A percentile compares a stretch with the other conserved stretches of the same genome.
Conservation (phyloP, 2,888 invertebrate species). For the Drosophila nigritarsus region DNA sequence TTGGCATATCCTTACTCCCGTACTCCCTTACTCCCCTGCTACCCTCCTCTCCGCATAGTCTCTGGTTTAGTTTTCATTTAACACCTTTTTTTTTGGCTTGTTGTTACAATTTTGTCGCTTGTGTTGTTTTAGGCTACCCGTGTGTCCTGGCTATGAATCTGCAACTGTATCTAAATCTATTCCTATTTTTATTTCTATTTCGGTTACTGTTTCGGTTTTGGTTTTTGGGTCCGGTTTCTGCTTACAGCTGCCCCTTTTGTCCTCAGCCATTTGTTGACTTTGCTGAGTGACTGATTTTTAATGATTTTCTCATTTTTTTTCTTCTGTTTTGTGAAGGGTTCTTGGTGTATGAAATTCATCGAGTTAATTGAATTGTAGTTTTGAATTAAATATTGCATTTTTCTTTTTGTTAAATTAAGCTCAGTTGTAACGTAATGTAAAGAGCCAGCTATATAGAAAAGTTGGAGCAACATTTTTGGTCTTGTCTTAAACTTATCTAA, state of each 20-base stretch:
- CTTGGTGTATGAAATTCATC: slow-evolving; percentile 9
- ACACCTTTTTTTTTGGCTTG: slow-evolving; percentile 64
- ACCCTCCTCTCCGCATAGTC: not conserved
- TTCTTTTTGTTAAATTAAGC: too few species aligned
- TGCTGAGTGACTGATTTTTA: slow-evolving; percentile 45
- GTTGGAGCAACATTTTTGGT: not conserved
- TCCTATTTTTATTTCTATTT: slow-evolving; percentile 24
- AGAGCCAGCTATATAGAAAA: not conserved
- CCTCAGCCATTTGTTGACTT: slow-evolving; percentile 65
- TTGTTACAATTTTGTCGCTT: slow-evolving; percentile 60
- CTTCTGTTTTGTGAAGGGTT: not conserved
- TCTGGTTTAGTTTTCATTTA: slow-evolving; percentile 69
- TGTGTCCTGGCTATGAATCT: slow-evolving; percentile 29
- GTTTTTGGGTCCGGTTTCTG: slow-evolving; percentile 8
- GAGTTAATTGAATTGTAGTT: slow-evolving; percentile 9
- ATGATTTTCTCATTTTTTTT: slow-evolving; percentile 13
- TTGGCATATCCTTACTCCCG: slow-evolving; percentile 4
- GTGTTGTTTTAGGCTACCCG: slow-evolving; percentile 68
- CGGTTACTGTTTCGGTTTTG: slow-evolving; percentile 12
- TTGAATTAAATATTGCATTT: slow-evolving; percentile 4
- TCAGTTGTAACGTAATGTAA: too few species aligned
- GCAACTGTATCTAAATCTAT: slow-evolving; percentile 50
- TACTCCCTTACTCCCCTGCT: not conserved
- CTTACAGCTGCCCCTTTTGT: slow-evolving; percentile 48
- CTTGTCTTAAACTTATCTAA: not conserved